These are phyloP conservation scores for Macrosoma leucophasiata DNA, from an alignment of 2,888 invertebrate species.

Conservation along the genomic window DNA sequence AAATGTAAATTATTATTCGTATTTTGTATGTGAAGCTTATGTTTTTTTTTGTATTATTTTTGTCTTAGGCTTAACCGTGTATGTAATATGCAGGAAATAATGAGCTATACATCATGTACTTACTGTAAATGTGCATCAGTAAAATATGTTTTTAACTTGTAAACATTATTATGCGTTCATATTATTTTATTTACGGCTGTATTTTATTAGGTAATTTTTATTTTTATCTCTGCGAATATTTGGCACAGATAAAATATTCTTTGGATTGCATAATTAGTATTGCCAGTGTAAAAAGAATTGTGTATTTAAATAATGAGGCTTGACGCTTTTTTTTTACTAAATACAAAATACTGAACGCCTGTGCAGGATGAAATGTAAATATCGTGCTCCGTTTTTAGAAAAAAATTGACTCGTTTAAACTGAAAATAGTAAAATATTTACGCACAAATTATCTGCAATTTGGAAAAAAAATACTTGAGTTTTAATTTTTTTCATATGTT, in stretches of 20 bases:
- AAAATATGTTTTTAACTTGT: too few relatives aligned
- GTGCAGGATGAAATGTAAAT: slow-evolving; percentile 19
- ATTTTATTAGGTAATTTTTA: too few relatives aligned
- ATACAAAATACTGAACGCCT: slow-evolving; percentile 10
- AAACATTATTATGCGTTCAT: too few relatives aligned
- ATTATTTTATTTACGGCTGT: too few relatives aligned
- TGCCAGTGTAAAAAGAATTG: slow-evolving; percentile 13
- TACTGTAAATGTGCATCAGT: slow-evolving; percentile 30
- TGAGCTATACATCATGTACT: slow-evolving; percentile 36
- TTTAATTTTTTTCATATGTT: slow-evolving; percentile 11
- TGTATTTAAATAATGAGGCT: slow-evolving; percentile 11
- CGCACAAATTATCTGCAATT: too few relatives aligned
- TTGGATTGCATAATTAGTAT: too few relatives aligned
- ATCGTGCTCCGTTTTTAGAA: slow-evolving; percentile 21
- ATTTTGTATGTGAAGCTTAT: slow-evolving; percentile 54
- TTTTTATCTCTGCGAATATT: too few relatives aligned
- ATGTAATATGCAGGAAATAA: slow-evolving; percentile 31
- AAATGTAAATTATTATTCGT: slow-evolving; percentile 50
- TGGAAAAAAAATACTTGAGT: slow-evolving; percentile 3
- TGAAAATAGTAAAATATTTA: slow-evolving; percentile 33
- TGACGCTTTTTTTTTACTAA: slow-evolving; percentile 21
- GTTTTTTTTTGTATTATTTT: slow-evolving; percentile 35
- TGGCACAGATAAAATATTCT: too few relatives aligned
- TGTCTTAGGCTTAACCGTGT: slow-evolving; percentile 37
- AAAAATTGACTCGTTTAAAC: slow-evolving; percentile 23